Evolutionary conservation across 2,113 vertebrate species (phyloP).

Genomic region (Canis aureus): DNA sequence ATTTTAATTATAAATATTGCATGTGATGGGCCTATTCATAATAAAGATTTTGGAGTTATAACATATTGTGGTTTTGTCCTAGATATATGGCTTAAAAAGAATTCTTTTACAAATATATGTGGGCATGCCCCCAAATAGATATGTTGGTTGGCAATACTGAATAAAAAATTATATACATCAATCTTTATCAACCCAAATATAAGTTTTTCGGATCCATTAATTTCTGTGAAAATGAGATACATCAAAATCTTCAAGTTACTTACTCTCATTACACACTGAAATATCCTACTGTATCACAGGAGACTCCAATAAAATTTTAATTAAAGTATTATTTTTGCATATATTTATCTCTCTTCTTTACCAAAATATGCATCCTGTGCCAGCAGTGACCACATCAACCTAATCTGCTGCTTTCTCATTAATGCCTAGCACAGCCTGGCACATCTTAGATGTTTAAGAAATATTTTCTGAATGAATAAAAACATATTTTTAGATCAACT

Average conservation of each 20-base stretch:
- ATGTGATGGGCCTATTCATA: not conserved
- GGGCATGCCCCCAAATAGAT: not conserved
- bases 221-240: slow-evolving; percentile 47
- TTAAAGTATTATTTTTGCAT: not conserved
- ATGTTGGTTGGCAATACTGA: not conserved
- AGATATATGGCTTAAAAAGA: slow-evolving; percentile 3
- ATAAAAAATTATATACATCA: slow-evolving; percentile 10
- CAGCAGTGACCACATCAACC: not conserved
- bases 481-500: slow-evolving; percentile 35
- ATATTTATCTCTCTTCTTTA: not conserved
- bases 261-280: not conserved
- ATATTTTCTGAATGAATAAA: slow-evolving; percentile 60
- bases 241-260: not conserved
- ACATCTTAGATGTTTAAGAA: slow-evolving; percentile 16
- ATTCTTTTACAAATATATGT: slow-evolving; percentile 19
- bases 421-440: not conserved
- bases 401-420: not conserved
- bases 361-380: not conserved
- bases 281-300: not conserved
- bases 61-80: slow-evolving; percentile 2
- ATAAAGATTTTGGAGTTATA: not conserved
- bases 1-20: slow-evolving; percentile 39
- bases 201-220: not conserved
- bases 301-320: not conserved
- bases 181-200: not conserved